Base-by-base conservation (phyloP, 2,797 vertebrate genomes). In the Pampus argenteus region DNA sequence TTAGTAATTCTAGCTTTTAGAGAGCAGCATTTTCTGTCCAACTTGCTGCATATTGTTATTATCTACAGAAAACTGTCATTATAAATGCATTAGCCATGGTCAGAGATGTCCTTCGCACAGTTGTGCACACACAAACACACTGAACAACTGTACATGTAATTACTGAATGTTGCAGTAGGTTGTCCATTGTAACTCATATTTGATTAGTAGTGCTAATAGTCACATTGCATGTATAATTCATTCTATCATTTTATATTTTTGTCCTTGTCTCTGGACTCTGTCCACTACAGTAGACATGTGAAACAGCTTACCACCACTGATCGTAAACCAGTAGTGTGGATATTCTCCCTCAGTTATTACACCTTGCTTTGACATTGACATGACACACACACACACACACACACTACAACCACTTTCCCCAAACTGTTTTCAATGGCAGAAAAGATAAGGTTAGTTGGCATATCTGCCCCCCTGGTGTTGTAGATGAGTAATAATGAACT, bases 401-500 rank as follows among this genome's bases (percentile, higher is more conserved):
- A n/a, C n/a, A n/a, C 55, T 45, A 42, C 18, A 45, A 29, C 7
- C 44, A 22, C 66, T 61, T 70, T 17, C 11, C 22, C n/a, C 59
- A 72, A 78, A 84, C 63, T 38, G 61, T 78, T 75, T 76, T 71
- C 74, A 66, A 66, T 62, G 20, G 54, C 40, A 26, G 31, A 57
- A 40, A 66, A 57, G 23, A 48, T 48, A 62, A 63, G 66, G 72
- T 76, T 62, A 67, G 36, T 31, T 60, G 48, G 64, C 45, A 31
- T 70, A 88, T 76, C 77, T 81, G 83, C 81, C 70, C 62, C 72
- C 44, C 22, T 25, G 42, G 40, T 67, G 40, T 31, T 55, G 38
- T 73, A 52, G 48, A 49, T 67, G 23, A 73, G 64, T 80, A 66
- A 76, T 76, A 69, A 82, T 69, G 45, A 73, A 85, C 60, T 71